Evolutionary conservation across 2,113 vertebrate species (phyloP).

Genomic region (Hymenochirus boettgeri): DNA sequence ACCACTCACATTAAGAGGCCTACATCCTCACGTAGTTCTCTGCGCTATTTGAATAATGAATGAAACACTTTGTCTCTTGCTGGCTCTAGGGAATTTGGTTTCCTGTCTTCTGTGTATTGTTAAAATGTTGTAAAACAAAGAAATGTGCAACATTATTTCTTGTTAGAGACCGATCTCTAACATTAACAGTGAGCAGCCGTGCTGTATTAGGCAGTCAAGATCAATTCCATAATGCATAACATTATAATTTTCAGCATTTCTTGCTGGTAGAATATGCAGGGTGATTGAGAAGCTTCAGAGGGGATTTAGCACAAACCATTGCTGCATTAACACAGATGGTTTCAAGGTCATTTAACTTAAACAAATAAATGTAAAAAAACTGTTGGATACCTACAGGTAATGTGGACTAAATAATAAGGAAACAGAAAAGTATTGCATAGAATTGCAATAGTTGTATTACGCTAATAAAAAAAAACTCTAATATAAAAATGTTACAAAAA

Average conservation of each 20-base stretch:
- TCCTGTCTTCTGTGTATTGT: constrained; percentile 30
- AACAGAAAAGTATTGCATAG: neutral
- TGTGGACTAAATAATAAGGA: too few species aligned
- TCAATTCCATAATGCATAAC: constrained; percentile 8
- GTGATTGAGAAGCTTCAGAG: constrained; percentile 17
- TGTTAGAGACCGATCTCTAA: constrained; percentile 9
- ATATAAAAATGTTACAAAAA: too few species aligned
- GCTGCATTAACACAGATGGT: too few species aligned
- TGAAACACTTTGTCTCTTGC: constrained; percentile 30
- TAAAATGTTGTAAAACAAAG: constrained; percentile 35
- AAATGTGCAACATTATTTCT: constrained; percentile 23
- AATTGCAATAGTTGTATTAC: too few species aligned
- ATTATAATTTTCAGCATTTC: constrained; percentile 23
- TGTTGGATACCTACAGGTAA: too few species aligned
- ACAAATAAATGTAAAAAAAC: too few species aligned
- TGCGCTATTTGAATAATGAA: constrained; percentile 36
- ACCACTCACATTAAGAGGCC: constrained; percentile 16
- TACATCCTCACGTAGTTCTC: constrained; percentile 3
- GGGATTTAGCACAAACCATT: constrained; percentile 15
- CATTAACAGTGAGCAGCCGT: neutral
- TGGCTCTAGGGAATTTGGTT: constrained; percentile 26
- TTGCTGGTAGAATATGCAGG: constrained; percentile 3
- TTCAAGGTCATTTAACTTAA: too few species aligned
- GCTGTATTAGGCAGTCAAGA: neutral
- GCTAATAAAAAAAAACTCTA: too few species aligned